These are phyloP conservation scores for Leptinotarsa texana DNA, from an alignment of 1,140 invertebrate species.

Conservation along the genomic window DNA sequence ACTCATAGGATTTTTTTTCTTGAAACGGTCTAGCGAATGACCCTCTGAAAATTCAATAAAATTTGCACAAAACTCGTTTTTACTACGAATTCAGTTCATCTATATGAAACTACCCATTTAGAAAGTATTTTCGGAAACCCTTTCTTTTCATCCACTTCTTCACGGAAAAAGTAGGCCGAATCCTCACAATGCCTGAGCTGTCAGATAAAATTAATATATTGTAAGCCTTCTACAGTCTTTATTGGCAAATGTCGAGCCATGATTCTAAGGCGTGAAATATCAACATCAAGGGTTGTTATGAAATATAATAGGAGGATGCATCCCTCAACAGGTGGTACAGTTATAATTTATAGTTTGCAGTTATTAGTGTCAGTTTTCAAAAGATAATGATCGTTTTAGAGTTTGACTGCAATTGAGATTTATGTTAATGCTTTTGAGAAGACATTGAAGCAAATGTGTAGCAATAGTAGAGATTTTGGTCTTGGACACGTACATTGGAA, in stretches of 20 bases:
- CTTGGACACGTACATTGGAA: neutral
- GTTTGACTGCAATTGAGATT: neutral
- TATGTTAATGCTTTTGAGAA: slow-evolving; percentile 1
- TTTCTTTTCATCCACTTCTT: neutral
- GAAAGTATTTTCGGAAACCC: neutral
- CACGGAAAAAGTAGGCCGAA: neutral
- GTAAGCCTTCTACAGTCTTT: neutral
- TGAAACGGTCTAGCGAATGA: too few relatives aligned
- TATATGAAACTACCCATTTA: neutral
- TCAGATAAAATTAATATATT: slow-evolving; percentile 3
- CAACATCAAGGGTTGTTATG: neutral
- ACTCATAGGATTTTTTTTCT: too few relatives aligned
- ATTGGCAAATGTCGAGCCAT: slow-evolving; percentile 2
- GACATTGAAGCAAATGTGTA: too few relatives aligned
- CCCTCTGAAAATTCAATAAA: too few relatives aligned
- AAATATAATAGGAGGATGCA: neutral
- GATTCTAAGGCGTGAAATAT: neutral
- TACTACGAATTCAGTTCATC: too few relatives aligned
- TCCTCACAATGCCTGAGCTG: neutral
- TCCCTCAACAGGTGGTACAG: neutral
- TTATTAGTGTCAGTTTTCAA: slow-evolving; percentile 1
- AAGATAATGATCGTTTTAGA: neutral
- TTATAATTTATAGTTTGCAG: neutral
- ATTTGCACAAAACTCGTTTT: too few relatives aligned
- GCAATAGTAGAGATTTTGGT: neutral